Conservation (phyloP, 2,113 vertebrate genomes). For the Myanophis thanlyinensis region DNA sequence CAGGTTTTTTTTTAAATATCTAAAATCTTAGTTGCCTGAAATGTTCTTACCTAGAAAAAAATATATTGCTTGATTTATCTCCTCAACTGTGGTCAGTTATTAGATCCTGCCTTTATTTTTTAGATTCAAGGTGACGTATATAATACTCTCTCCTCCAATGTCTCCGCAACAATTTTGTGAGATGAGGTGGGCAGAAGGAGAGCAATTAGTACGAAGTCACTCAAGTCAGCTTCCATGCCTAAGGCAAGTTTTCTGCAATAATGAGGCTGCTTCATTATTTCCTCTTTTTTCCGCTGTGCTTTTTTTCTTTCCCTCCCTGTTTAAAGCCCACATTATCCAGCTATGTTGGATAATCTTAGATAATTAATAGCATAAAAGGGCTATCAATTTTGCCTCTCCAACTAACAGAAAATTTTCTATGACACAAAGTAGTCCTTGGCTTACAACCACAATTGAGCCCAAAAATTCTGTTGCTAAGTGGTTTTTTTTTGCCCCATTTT, state of each 20-base stretch:
- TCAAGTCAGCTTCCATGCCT: neutral
- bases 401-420: conserved; percentile 10
- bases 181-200: neutral
- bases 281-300: neutral
- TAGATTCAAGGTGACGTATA: neutral
- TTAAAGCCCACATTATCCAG: neutral
- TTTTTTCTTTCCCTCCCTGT: neutral
- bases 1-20: neutral
- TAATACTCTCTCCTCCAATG: neutral
- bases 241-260: neutral
- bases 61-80: neutral
- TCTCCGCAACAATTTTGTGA: neutral
- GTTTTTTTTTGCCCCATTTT: neutral
- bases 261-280: neutral
- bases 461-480: neutral
- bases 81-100: neutral
- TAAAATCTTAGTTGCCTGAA: neutral
- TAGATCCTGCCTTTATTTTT: neutral
- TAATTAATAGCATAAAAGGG: neutral
- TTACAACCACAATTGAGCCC: neutral
- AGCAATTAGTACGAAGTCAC: neutral
- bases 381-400: neutral
- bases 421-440: neutral
- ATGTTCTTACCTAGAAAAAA: neutral
- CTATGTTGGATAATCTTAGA: neutral